phyloP scores from a whole-genome alignment of 2,113 vertebrate species.

The Petroica traversi region DNA sequence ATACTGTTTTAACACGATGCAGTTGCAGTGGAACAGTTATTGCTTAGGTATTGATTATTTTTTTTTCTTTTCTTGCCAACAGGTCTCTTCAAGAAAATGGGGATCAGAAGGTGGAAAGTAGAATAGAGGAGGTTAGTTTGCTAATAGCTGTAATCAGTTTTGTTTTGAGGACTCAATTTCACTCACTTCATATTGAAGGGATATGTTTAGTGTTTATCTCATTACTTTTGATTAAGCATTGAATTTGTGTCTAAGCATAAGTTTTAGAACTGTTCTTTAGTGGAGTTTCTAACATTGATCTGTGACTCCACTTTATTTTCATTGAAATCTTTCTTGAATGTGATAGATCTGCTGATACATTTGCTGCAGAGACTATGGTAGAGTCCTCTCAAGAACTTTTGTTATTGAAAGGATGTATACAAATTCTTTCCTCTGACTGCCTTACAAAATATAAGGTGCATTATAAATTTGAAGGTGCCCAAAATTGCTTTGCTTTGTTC shows the following conservation, averaged over 20 bases:
- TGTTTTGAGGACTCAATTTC: background rate
- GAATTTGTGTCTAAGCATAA: background rate
- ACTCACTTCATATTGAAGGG: background rate
- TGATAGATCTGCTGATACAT: background rate
- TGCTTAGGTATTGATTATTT: background rate
- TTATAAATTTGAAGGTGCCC: background rate
- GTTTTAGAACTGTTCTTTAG: background rate
- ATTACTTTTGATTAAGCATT: background rate
- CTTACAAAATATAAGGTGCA: background rate
- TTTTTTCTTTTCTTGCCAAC: conserved; percentile 47
- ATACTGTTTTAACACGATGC: background rate
- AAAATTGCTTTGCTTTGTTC: background rate
- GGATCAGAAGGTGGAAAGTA: conserved; percentile 89
- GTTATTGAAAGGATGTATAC: background rate
- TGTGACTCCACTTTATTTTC: background rate
- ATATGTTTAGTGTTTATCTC: background rate
- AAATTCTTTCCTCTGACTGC: background rate
- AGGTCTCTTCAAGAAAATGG: conserved; percentile 89
- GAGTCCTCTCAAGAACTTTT: background rate
- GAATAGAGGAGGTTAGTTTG: conserved; percentile 90
- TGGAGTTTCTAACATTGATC: background rate
- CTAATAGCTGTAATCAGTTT: background rate
- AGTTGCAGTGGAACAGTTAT: background rate
- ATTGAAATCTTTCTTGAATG: background rate
- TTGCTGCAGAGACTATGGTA: background rate